Base-by-base conservation (phyloP, 92 coral and sea anemone genomes). In the Epizoanthus stellaris region DNA sequence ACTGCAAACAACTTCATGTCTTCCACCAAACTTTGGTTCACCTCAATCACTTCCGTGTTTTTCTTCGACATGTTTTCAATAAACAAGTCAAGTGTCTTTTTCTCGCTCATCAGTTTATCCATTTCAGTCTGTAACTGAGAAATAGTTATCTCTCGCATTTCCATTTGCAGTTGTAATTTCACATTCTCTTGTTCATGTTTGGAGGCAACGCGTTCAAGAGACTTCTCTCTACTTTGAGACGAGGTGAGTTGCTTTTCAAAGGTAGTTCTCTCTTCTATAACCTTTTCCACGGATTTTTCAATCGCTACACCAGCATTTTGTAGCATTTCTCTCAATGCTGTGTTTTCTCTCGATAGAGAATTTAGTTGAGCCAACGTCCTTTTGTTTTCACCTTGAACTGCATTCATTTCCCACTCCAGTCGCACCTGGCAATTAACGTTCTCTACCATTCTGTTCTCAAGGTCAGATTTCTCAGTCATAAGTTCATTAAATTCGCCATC, bases 1-100 rank as follows among this genome's bases (percentile, higher is more conserved):
- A 83, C 87, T 61, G 93, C 98, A 12, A 90, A 88, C 23, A 88
- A 75, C 70, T 85, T 87, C 7, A 93, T 80, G 20, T 93, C 95
- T 10, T 95, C 93, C 10, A 91, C 87, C 14, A 97, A 85, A 65
- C 81, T 82, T 47, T 92, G 93, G 91, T 96, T 96, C 85, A 91
- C 93, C 58, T 90, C 89, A 16, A 88, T 88, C 74, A 93, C 82
- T 59, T 80, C 85, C 1, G 73, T 60, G 63, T 91, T 90, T 23
- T 90, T 90, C 25, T 81, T 85, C 47, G 89, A 87, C 77, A 94
- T 88, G 45, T 90, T 87, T 49, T 84, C 88, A 67, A 91, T 86
- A 47, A 88, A 87, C 23, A 61, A 82, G 19, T 91, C 89, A 16
- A 93, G 79, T 40, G 88, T 85, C 13, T 87, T 79, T 70, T 82